Percentiles rank a stretch among this genome's conserved stretches.
These are phyloP conservation scores for Actinernus sp. DNA, from an alignment of 92 coral and sea anemone species.

Conservation along the genomic window DNA sequence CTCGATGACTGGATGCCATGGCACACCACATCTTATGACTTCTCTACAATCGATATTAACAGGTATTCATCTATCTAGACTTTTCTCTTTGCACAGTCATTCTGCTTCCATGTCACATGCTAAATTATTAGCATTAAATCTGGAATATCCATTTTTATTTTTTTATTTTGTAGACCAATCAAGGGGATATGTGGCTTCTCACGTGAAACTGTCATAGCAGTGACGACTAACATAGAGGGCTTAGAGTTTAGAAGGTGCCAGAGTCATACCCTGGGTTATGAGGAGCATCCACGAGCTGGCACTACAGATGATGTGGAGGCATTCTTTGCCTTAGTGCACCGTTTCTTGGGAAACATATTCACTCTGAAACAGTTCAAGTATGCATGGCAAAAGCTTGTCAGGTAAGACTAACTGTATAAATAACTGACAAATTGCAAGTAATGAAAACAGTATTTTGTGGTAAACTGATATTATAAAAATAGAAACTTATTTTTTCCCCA, in stretches of 20 bases:
- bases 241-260: slow-evolving; percentile 58
- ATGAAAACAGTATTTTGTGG: too few species aligned
- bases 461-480: too few species aligned
- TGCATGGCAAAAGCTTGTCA: slow-evolving; percentile 56
- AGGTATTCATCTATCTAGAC: slow-evolving; percentile 45
- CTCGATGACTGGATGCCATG: slow-evolving; percentile 87
- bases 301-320: slow-evolving; percentile 75
- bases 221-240: slow-evolving; percentile 63
- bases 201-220: slow-evolving; percentile 66
- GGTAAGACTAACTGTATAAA: slow-evolving; percentile 18
- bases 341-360: slow-evolving; percentile 49
- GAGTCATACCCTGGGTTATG: slow-evolving; percentile 30
- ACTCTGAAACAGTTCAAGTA: slow-evolving; percentile 65
- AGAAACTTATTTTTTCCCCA: too few species aligned
- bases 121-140: too few species aligned
- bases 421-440: too few species aligned
- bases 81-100: too few species aligned
- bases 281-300: slow-evolving; percentile 74
- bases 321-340: slow-evolving; percentile 57
- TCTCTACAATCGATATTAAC: slow-evolving; percentile 68
- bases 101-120: too few species aligned
- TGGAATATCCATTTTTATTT: too few species aligned
- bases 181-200: slow-evolving; percentile 68
- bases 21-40: slow-evolving; percentile 58
- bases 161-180: slow-evolving; percentile 38